Evolutionary conservation across 1,140 invertebrate genomes (phyloP).

Genomic region (Zophobas morio): DNA sequence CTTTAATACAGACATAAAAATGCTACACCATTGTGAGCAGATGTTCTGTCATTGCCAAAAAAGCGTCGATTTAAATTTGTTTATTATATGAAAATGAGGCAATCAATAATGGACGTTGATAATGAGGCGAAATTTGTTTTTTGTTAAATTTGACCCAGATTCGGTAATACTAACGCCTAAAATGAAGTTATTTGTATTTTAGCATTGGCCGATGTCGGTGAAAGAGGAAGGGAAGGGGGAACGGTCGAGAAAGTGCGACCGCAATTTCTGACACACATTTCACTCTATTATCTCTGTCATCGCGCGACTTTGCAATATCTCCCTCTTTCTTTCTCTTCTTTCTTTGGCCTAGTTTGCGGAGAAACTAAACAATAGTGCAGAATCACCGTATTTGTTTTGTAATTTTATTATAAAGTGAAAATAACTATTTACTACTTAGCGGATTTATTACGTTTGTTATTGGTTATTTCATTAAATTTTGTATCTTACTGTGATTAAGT

Average conservation of each 20-base stretch:
- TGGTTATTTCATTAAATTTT: slow-evolving; percentile 40
- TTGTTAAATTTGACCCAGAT: slow-evolving; percentile 40
- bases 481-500: slow-evolving; percentile 27
- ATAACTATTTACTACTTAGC: slow-evolving; percentile 34
- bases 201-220: slow-evolving; percentile 21
- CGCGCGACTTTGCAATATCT: slow-evolving; percentile 50
- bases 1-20: slow-evolving; percentile 1
- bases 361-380: slow-evolving; percentile 61
- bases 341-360: slow-evolving; percentile 61
- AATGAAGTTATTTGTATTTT: slow-evolving; percentile 32
- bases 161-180: slow-evolving; percentile 40
- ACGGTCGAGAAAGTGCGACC: slow-evolving; percentile 60
- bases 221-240: slow-evolving; percentile 27
- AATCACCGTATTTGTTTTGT: slow-evolving; percentile 57
- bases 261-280: slow-evolving; percentile 62
- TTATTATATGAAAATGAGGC: slow-evolving; percentile 15
- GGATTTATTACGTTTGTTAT: slow-evolving; percentile 40
- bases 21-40: not conserved
- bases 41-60: slow-evolving; percentile 2
- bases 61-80: not conserved
- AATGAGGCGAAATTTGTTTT: slow-evolving; percentile 37
- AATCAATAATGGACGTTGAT: slow-evolving; percentile 17
- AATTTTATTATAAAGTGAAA: slow-evolving; percentile 58
- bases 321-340: slow-evolving; percentile 55
- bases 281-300: slow-evolving; percentile 58